phyloP scores from a whole-genome alignment of 2,797 vertebrate genomes.

The Silurus aristotelis region DNA sequence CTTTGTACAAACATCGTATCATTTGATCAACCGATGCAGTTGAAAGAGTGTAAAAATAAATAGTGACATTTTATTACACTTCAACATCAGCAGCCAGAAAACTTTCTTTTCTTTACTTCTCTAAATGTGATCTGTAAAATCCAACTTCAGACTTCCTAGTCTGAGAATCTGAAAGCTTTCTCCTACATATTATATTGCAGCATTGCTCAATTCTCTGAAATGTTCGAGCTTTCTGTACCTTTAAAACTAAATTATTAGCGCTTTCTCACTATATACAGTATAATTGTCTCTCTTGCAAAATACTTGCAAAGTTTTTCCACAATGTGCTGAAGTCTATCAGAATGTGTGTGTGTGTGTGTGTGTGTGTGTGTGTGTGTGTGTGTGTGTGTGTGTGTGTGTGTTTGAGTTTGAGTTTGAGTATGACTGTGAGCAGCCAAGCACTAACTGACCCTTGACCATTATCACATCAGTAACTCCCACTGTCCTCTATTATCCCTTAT shows the following conservation, averaged over 20 bases:
- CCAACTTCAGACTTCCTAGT: background rate
- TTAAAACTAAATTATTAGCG: background rate
- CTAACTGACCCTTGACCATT: slow-evolving; percentile 40
- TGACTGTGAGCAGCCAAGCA: slow-evolving; percentile 17
- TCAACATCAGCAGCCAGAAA: background rate
- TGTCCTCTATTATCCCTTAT: slow-evolving; percentile 26
- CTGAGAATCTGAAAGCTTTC: background rate
- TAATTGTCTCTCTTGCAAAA: slow-evolving; percentile 6
- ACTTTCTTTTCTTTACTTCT: background rate
- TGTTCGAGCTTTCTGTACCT: no score
- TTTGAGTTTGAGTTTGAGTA: background rate
- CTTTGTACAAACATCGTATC: background rate
- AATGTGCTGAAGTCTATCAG: background rate
- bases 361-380: background rate
- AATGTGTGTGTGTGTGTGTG: slow-evolving; percentile 9
- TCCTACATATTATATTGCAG: background rate
- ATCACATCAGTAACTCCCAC: slow-evolving; percentile 34
- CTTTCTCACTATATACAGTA: background rate
- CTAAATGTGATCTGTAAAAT: background rate
- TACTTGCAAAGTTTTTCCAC: background rate
- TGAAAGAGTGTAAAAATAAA: background rate
- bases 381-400: background rate
- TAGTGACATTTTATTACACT: background rate
- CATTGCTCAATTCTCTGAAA: background rate
- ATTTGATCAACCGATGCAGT: background rate